These are phyloP conservation scores for Pelobates fuscus DNA, from an alignment of 2,113 vertebrate genomes.

Conservation along the genomic window DNA sequence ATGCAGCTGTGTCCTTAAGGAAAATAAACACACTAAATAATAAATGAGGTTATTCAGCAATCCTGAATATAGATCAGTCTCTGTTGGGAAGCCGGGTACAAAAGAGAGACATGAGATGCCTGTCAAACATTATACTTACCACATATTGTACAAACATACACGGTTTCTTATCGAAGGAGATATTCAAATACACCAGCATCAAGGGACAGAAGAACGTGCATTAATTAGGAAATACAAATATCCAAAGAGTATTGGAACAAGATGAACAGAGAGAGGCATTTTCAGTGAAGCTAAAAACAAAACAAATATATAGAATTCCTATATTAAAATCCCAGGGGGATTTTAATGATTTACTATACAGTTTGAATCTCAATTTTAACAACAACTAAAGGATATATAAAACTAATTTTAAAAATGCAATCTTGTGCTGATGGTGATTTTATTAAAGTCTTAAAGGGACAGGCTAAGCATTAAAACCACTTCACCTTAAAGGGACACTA, in stretches of 20 bases:
- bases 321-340: background rate
- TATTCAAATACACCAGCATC: slow-evolving; percentile 12
- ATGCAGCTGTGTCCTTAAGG: background rate
- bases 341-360: no score
- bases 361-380: no score
- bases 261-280: background rate
- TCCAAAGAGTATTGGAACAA: no score
- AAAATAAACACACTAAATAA: slow-evolving; percentile 1
- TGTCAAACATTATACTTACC: slow-evolving; percentile 29
- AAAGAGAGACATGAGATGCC: slow-evolving; percentile 12
- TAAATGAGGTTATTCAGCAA: slow-evolving; percentile 15
- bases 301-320: background rate
- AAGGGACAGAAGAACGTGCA: slow-evolving; percentile 12
- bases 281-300: background rate
- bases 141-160: slow-evolving; percentile 28
- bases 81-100: slow-evolving; percentile 14
- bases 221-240: slow-evolving; percentile 29
- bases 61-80: slow-evolving; percentile 27
- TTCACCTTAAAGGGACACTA: no score
- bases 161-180: slow-evolving; percentile 4
- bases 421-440: no score
- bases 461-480: no score
- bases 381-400: no score
- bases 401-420: no score
- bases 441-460: no score